Percentiles rank a stretch among this genome's conserved stretches.
Conservation (phyloP, 2,797 vertebrate species). For the Lacerta agilis region DNA sequence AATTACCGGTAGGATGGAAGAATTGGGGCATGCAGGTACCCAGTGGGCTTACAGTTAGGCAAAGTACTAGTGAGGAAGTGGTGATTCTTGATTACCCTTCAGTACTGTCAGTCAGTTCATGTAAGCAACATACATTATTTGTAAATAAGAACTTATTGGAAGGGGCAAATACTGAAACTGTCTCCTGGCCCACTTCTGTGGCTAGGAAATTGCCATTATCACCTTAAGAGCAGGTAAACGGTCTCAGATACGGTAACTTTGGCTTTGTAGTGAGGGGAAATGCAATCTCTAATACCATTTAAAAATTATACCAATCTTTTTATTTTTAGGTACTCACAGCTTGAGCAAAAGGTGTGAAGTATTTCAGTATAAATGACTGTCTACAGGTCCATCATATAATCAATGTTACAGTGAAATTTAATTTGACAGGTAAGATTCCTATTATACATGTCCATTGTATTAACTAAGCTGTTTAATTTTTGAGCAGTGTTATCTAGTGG, state of each 20-base stretch:
- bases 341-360: constrained; percentile 44
- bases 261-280: neutral
- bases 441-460: neutral
- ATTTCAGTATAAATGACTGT: constrained; percentile 42
- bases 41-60: neutral
- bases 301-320: neutral
- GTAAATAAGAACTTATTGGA: neutral
- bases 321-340: constrained; percentile 40
- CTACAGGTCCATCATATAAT: constrained; percentile 40
- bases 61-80: neutral
- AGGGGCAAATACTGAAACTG: neutral
- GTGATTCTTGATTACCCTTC: neutral
- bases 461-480: neutral
- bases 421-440: neutral
- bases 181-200: neutral
- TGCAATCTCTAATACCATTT: neutral
- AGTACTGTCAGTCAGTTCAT: neutral
- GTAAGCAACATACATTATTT: neutral
- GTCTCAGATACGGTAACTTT: neutral
- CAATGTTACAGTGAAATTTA: neutral
- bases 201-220: too few species aligned
- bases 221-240: neutral
- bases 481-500: neutral
- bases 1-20: neutral
- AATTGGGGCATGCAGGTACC: neutral